Evolutionary conservation across 2,113 vertebrate species (phyloP).

Genomic region (Poecile atricapillus): DNA sequence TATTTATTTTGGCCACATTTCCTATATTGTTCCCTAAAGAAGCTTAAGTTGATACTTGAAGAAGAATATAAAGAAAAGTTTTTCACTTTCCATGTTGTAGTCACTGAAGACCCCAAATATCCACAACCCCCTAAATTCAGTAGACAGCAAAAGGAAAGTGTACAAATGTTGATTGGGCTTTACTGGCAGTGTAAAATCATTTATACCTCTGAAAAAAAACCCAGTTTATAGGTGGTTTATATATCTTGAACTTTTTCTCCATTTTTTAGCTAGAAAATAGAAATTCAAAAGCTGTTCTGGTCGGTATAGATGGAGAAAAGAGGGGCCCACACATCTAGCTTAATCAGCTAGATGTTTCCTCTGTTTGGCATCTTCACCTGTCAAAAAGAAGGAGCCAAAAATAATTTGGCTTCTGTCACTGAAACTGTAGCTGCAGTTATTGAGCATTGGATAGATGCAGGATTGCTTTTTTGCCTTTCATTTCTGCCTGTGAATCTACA

Average conservation of each 20-base stretch:
- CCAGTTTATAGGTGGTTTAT: neutral
- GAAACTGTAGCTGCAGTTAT: neutral
- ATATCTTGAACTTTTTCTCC: neutral
- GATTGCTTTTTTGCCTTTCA: neutral
- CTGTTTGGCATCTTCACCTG: neutral
- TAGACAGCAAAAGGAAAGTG: neutral
- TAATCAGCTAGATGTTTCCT: neutral
- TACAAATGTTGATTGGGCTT: neutral
- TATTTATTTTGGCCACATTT: neutral
- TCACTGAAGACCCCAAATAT: neutral
- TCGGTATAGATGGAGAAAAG: neutral
- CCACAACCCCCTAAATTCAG: neutral
- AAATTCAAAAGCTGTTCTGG: neutral
- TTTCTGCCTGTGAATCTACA: neutral
- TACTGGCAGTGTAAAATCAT: neutral
- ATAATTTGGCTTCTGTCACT: neutral
- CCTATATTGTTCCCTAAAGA: neutral
- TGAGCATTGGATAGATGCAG: neutral
- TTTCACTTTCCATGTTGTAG: neutral
- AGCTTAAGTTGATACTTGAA: neutral
- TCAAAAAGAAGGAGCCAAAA: neutral
- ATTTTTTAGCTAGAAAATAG: neutral
- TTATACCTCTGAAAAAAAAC: neutral
- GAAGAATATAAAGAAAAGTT: neutral
- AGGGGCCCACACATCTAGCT: neutral